A percentile compares a stretch with the other conserved stretches of the same genome.
Conservation (phyloP, 1,140 invertebrate genomes). For the Plectrocnemia conspersa region DNA sequence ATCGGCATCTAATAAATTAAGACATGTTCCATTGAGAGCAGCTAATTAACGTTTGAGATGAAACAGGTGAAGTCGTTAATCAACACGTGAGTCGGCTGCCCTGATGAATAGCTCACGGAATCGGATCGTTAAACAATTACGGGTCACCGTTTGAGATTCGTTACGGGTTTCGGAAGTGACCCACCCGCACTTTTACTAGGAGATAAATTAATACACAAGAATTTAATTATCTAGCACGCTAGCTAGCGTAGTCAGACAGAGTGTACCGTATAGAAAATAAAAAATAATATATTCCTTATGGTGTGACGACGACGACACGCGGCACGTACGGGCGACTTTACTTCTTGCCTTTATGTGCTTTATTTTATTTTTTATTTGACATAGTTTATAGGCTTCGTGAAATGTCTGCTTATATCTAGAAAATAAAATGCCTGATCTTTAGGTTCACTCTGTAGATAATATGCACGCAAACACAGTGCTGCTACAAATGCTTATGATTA, state of each 20-base stretch:
- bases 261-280: no score
- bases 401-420: no score
- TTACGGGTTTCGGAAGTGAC: not conserved
- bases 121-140: constrained; percentile 9
- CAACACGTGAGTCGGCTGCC: not conserved
- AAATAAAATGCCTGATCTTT: not conserved
- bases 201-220: no score
- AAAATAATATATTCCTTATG: no score
- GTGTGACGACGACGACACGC: no score
- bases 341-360: no score
- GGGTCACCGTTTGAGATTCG: not conserved
- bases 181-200: no score
- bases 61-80: not conserved
- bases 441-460: not conserved
- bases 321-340: no score
- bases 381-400: no score
- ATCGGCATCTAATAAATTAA: constrained; percentile 6
- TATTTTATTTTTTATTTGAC: no score
- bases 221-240: no score
- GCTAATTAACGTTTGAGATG: constrained; percentile 4
- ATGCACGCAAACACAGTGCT: not conserved
- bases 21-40: not conserved
- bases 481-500: constrained; percentile 4
- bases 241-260: no score
- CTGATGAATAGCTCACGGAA: constrained; percentile 7